Evolutionary conservation across 1,140 invertebrate genomes (phyloP).

Genomic region (Procambarus virginalis): DNA sequence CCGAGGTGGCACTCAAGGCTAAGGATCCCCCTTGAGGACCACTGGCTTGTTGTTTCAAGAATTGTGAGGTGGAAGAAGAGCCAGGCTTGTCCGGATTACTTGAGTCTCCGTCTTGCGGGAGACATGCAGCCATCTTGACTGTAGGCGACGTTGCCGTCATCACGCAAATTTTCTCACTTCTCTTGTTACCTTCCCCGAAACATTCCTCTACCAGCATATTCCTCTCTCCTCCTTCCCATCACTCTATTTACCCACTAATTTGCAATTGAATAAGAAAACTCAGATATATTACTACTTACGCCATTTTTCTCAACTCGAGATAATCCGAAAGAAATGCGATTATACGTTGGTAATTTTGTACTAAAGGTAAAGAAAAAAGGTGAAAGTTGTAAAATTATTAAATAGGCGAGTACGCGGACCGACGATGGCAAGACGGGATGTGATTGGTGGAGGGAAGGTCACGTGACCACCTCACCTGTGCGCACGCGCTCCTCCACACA

Average conservation of each 20-base stretch:
- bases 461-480: slow-evolving; percentile 60
- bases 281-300: not conserved
- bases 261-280: not conserved
- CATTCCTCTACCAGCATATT: not conserved
- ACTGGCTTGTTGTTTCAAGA: slow-evolving; percentile 37
- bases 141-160: slow-evolving; percentile 50
- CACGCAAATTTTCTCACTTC: slow-evolving; percentile 8
- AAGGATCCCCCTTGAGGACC: slow-evolving; percentile 18
- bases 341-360: not conserved
- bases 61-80: slow-evolving; percentile 28
- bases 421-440: not conserved
- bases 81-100: slow-evolving; percentile 48
- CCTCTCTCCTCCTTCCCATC: not conserved
- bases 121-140: slow-evolving; percentile 67
- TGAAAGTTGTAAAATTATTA: not conserved
- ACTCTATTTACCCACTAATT: not conserved
- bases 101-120: slow-evolving; percentile 58
- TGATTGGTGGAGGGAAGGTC: slow-evolving; percentile 23
- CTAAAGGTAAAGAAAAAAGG: slow-evolving; percentile 15
- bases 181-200: slow-evolving; percentile 4
- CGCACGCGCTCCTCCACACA: slow-evolving; percentile 42
- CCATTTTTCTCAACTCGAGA: not conserved
- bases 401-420: not conserved
- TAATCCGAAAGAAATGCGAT: not conserved
- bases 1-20: slow-evolving; percentile 43